Evolutionary conservation across 2,888 invertebrate species (phyloP).

Genomic region (Conchocele bisecta): DNA sequence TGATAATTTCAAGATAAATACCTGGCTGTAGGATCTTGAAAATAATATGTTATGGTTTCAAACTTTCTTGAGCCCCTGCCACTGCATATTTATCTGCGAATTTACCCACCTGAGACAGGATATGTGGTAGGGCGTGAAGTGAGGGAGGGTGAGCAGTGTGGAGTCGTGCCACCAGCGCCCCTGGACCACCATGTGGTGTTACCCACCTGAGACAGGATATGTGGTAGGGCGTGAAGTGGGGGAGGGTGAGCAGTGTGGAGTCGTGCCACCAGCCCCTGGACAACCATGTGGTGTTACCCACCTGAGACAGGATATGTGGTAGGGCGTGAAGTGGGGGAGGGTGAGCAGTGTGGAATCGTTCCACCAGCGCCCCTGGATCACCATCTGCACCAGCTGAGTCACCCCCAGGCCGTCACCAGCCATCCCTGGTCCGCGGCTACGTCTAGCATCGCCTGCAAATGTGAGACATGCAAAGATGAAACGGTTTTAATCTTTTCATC

Average conservation of each 20-base stretch:
- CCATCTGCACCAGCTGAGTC: constrained; percentile 91
- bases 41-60: too few species aligned
- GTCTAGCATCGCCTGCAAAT: constrained; percentile 95
- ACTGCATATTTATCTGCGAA: too few species aligned
- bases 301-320: constrained; percentile 81
- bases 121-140: constrained; percentile 86
- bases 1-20: too few species aligned
- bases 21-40: too few species aligned
- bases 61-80: too few species aligned
- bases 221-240: constrained; percentile 87
- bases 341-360: constrained; percentile 86
- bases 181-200: constrained; percentile 1
- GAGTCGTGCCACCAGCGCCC: constrained; percentile 86
- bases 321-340: constrained; percentile 89
- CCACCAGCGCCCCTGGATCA: constrained; percentile 96
- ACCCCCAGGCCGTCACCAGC: constrained; percentile 91
- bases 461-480: too few species aligned
- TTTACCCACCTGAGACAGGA: constrained; percentile 71
- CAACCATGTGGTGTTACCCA: constrained; percentile 44
- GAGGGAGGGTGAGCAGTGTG: constrained; percentile 89
- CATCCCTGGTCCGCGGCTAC: constrained; percentile 95
- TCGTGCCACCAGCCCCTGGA: constrained; percentile 86
- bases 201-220: constrained; percentile 75
- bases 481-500: too few species aligned
- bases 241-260: constrained; percentile 88